Base-by-base conservation (phyloP, 1,140 invertebrate genomes). In the Antheraea pernyi region DNA sequence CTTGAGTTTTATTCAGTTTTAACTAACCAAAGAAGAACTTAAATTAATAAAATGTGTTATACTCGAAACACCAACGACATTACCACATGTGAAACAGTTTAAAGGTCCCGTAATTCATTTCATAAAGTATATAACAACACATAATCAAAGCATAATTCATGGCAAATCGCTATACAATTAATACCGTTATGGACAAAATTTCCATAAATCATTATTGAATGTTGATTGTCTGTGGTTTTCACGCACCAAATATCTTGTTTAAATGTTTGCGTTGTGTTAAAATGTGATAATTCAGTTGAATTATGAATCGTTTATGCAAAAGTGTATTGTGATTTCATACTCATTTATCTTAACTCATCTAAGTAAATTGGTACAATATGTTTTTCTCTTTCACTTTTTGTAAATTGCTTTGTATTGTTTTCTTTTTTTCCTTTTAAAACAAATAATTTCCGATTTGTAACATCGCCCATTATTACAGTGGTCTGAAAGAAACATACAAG, bases 151-250 rank as follows among this genome's bases (percentile, higher is more conserved):
- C 46, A 61, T 30, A 30, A 30, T 36, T 60, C n/a, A 19, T 7
- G 60, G 19, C 16, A 61, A 61, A 30, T 61, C 30, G 10, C 16
- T 53, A 16, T 36, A 13, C 9, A 13, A 22, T 61, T 61, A 36
- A 30, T 16, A 19, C 30, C 19, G 60, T 53, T 53, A 61, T 61
- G 59, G 30, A 61, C 22, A 19, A 61, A 61, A 61, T 61, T 61
- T 61, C 60, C 60, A 61, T 61, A 61, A 61, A 61, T 61, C n/a
- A 60, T 60, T 18, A 60, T 60, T 60, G 59, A 61, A 61, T 61
- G 60, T 61, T 30, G 30, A 36, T 61, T 36, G 60, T 61, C 30
- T 36, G 60, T 61, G 60, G 60, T 19, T 22, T 36, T 53, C 46
- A 5, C 46, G 46, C 16, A 53, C 46, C 16, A 7, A 53, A 60